Evolutionary conservation across 2,797 vertebrate species (phyloP), one percentile per base, ranked within the genome.

Genomic region (Poeciliopsis turneri): DNA sequence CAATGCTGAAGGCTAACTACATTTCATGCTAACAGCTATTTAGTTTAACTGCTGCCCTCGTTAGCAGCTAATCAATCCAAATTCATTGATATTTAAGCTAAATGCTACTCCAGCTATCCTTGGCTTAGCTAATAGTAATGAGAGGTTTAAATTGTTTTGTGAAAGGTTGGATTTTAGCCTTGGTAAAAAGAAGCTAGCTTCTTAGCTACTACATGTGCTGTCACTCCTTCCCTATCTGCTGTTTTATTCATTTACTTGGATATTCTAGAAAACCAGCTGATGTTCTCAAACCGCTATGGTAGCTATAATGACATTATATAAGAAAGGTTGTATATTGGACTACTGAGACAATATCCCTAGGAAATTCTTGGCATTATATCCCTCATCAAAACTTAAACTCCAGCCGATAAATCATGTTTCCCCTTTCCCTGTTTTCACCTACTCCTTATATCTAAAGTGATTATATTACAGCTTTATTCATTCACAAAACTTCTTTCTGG

Each of bases 401-500:
- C 39, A 71, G 33, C 59, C 36, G 5, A 43, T 68, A 51, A 39
- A 78, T 82, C 41, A 49, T 64, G 49, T 30, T 69, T 53, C 64
- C 51, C 68, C 36, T 68, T 5, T 51, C 20, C 16, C 23, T 49
- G 43, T 73, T 86, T 81, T 80, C 55, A 81, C 78, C 74, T 51
- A 16, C 45, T 73, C 2, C 68, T 84, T 72, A 36, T 51, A 59
- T 78, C 77, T 77, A 74, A 85, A 85, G 71, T 78, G 39, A 76
- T 73, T 84, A 68, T 78, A 78, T 83, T 88, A 43, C 68, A 33
- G 18, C 81, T 79, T 70, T 74, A 79, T 80, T 33, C 53, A 0
- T 82, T 78, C 64, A 81, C 51, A 76, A 76, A 86, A 85, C 73
- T 73, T 78, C 79, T 87, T 80, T 64, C 77, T 82, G 76, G 81